Percentiles rank a stretch among this genome's conserved stretches.
phyloP scores from a whole-genome alignment of 2,113 vertebrate species.

The Panthera leo region DNA sequence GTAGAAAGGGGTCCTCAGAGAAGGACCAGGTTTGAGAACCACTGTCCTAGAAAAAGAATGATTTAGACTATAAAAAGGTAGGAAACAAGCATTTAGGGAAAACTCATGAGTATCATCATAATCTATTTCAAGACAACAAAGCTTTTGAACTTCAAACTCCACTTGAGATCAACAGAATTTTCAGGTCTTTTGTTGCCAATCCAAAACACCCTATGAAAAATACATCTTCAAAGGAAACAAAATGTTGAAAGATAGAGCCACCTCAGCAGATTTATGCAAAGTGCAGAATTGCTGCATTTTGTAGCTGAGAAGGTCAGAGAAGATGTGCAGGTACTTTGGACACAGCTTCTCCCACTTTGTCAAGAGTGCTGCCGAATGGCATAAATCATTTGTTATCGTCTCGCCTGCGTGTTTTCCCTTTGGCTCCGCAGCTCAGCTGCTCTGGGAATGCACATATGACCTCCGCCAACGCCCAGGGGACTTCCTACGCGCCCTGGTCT shows the following conservation, averaged over 20 bases:
- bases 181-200: constrained; percentile 73
- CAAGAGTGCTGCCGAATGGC: background rate
- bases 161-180: constrained; percentile 84
- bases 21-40: background rate
- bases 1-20: background rate
- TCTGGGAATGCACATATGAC: constrained; percentile 87
- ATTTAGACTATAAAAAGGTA: background rate
- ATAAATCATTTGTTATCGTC: background rate
- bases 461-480: constrained; percentile 85
- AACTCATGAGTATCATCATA: constrained; percentile 85
- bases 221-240: constrained; percentile 78
- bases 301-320: constrained; percentile 85
- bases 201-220: constrained; percentile 82
- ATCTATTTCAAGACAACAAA: constrained; percentile 89
- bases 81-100: constrained; percentile 86
- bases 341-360: background rate
- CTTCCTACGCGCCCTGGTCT: constrained; percentile 58
- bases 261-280: constrained; percentile 65
- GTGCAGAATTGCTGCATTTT: background rate
- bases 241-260: constrained; percentile 57
- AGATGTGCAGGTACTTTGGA: background rate
- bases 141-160: constrained; percentile 87
- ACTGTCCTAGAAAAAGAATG: background rate
- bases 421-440: constrained; percentile 89
- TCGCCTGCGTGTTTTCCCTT: constrained; percentile 56